Evolutionary conservation across 1,140 invertebrate genomes (phyloP).

Genomic region (Nautilus pompilius): DNA sequence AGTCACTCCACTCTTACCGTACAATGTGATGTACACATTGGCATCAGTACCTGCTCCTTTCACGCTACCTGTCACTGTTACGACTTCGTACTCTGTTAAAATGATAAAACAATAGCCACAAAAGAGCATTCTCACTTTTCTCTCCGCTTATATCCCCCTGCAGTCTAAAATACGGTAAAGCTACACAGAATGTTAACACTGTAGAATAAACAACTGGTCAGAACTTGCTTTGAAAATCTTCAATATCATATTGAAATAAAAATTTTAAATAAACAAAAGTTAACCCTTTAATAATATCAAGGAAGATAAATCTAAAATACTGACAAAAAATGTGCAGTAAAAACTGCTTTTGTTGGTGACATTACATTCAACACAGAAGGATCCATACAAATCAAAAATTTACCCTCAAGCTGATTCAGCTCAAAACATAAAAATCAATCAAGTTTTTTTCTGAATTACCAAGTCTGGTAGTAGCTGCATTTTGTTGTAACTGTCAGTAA

Average conservation of each 20-base stretch:
- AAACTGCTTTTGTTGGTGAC: no score
- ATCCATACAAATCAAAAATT: no score
- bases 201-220: not conserved
- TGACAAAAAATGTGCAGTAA: no score
- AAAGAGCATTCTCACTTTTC: not conserved
- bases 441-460: no score
- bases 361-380: no score
- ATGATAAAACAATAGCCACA: not conserved
- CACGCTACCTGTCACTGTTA: constrained; percentile 48
- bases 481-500: no score
- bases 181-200: not conserved
- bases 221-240: not conserved
- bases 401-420: no score
- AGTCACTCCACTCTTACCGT: constrained; percentile 50
- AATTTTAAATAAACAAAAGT: no score
- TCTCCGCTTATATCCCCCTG: not conserved
- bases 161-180: not conserved
- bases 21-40: constrained; percentile 51
- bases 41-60: constrained; percentile 49
- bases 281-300: no score
- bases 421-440: no score
- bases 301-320: no score
- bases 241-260: not conserved
- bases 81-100: constrained; percentile 48
- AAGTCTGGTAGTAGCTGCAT: no score